Conservation (phyloP, 2,797 vertebrate genomes). For the Leptodactylus fallax region DNA sequence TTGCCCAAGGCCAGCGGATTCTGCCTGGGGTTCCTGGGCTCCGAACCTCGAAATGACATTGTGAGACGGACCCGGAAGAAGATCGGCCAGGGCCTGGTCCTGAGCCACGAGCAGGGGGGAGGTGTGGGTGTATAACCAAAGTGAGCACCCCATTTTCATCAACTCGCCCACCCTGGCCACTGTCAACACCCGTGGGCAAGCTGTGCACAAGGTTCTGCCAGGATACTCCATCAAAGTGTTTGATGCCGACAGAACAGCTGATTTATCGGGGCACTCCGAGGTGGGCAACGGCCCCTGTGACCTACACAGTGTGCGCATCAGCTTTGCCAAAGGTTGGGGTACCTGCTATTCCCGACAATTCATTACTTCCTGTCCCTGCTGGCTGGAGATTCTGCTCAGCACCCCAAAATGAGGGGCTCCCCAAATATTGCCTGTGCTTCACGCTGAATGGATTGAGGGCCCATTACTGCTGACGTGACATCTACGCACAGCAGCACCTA, state of each 20-base stretch:
- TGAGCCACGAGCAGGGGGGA: constrained; percentile 66
- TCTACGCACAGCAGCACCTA: neutral
- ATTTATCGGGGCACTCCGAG: rapidly evolving
- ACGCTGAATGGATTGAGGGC: neutral
- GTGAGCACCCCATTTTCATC: constrained; percentile 72
- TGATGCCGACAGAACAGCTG: constrained; percentile 34
- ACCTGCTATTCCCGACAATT: constrained; percentile 72
- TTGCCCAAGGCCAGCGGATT: constrained; percentile 68
- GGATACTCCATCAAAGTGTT: constrained; percentile 73
- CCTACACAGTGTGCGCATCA: constrained; percentile 70
- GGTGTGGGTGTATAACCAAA: constrained; percentile 71
- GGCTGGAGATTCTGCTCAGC: constrained; percentile 72
- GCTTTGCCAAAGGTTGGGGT: constrained; percentile 76
- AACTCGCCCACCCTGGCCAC: constrained; percentile 69
- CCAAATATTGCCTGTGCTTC: neutral
- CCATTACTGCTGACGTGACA: neutral
- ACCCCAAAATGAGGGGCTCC: constrained; percentile 27
- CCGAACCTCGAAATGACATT: constrained; percentile 24
- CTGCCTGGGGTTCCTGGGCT: constrained; percentile 69
- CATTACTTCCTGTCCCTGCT: constrained; percentile 74
- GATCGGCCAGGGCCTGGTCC: constrained; percentile 70
- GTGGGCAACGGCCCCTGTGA: constrained; percentile 68
- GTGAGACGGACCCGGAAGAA: constrained; percentile 64
- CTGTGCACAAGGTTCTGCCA: constrained; percentile 68
- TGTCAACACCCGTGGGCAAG: rapidly evolving